Percentiles rank a stretch among this genome's conserved stretches.
phyloP scores from a whole-genome alignment of 1,140 invertebrate genomes.

The Caenorhabditis elegans region DNA sequence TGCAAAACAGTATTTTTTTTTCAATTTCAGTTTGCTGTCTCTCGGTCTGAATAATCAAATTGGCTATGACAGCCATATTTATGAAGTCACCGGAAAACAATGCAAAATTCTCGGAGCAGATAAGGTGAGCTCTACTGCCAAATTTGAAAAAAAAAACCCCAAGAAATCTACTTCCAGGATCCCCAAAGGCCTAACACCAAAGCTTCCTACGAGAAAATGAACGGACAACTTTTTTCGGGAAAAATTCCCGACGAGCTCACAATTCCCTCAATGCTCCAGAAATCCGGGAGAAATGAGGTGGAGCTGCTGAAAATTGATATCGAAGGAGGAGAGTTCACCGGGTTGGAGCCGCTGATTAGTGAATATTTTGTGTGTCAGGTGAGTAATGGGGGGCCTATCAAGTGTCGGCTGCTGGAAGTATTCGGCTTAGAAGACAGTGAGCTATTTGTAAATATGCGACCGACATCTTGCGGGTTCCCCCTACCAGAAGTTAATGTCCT shows the following conservation, averaged over 20 bases:
- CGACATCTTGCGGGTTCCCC: no score
- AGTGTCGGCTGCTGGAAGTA: no score
- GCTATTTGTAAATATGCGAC: no score
- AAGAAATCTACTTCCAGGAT: background rate
- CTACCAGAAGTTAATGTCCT: no score
- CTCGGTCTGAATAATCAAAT: background rate
- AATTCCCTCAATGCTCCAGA: background rate
- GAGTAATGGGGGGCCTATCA: background rate
- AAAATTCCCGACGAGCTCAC: background rate
- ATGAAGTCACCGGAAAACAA: background rate
- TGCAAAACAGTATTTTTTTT: no score
- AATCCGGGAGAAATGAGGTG: background rate
- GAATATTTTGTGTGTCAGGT: slow-evolving; percentile 11
- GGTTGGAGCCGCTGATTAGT: background rate
- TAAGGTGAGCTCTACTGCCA: background rate
- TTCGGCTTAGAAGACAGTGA: no score
- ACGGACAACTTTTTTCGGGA: background rate
- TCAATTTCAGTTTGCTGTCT: background rate
- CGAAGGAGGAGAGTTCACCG: slow-evolving; percentile 1
- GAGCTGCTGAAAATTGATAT: background rate
- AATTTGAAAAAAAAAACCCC: background rate
- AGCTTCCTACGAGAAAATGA: background rate
- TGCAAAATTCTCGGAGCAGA: background rate
- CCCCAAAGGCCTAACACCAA: background rate
- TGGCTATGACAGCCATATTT: background rate